phyloP scores from a whole-genome alignment of 2,113 vertebrate species.

The Plectropomus leopardus region DNA sequence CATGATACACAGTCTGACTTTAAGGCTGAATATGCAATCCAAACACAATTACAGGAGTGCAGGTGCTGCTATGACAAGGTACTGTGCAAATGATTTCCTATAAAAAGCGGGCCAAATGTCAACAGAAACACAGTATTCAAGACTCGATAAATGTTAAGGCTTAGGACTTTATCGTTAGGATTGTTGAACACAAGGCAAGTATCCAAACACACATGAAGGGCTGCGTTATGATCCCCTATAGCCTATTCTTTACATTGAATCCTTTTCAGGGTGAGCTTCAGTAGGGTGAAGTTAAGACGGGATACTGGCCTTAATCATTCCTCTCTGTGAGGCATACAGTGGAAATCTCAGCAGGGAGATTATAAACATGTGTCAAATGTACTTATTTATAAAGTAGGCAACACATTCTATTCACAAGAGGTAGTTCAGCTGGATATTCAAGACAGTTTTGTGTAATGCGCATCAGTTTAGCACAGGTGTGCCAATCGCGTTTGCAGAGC shows the following conservation, averaged over 20 bases:
- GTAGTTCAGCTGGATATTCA: constrained; percentile 81
- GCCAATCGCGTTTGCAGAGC: constrained; percentile 43
- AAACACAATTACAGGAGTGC: constrained; percentile 65
- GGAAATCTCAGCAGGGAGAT: constrained; percentile 54
- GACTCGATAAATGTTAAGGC: constrained; percentile 77
- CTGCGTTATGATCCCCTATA: constrained; percentile 39
- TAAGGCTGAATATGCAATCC: constrained; percentile 78
- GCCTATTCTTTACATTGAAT: constrained; percentile 50
- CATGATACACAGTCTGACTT: constrained; percentile 62
- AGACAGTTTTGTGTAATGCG: constrained; percentile 56
- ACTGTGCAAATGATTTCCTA: constrained; percentile 70
- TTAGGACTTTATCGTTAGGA: constrained; percentile 62
- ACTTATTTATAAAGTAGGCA: constrained; percentile 72
- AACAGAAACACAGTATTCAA: constrained; percentile 58
- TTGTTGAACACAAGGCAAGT: constrained; percentile 63
- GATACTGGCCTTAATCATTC: constrained; percentile 34
- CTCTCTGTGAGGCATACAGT: constrained; percentile 60
- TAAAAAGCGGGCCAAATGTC: constrained; percentile 55
- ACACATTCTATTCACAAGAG: constrained; percentile 80
- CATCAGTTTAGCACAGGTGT: constrained; percentile 62
- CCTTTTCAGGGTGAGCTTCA: constrained; percentile 33
- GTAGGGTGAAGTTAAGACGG: constrained; percentile 42
- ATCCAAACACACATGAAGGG: constrained; percentile 46
- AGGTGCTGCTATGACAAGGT: constrained; percentile 63
- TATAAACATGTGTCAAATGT: constrained; percentile 60